Percentiles rank a stretch among this genome's conserved stretches.
phyloP scores from a whole-genome alignment of 2,113 vertebrate genomes.

The Sula dactylatra region DNA sequence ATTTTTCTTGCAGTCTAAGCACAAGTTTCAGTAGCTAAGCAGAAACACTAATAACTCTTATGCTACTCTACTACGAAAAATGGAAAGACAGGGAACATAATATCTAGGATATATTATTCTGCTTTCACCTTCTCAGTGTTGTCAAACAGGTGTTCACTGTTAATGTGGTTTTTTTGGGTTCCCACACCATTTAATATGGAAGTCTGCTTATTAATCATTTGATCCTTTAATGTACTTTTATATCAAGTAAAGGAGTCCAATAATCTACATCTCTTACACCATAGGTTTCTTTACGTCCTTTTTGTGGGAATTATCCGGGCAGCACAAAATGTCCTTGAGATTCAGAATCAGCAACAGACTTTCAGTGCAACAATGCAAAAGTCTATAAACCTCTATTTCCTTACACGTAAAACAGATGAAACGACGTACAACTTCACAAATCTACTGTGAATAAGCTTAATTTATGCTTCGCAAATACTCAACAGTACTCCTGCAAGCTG shows the following conservation, averaged over 20 bases:
- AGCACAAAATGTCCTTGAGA: neutral
- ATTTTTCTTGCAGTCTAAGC: neutral
- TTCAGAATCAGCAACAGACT: neutral
- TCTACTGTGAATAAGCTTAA: neutral
- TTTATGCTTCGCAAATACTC: neutral
- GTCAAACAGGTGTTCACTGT: neutral
- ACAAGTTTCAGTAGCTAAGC: neutral
- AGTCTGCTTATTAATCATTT: neutral
- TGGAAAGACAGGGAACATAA: neutral
- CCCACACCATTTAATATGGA: neutral
- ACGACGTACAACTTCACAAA: neutral
- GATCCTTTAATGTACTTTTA: neutral
- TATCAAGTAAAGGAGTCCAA: neutral
- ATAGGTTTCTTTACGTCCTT: neutral
- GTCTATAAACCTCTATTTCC: neutral
- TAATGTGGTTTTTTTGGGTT: neutral
- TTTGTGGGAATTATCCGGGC: neutral
- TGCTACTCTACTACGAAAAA: neutral
- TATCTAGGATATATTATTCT: neutral
- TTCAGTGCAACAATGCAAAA: neutral
- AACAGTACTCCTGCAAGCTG: neutral
- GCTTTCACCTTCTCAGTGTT: neutral
- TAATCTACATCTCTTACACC: neutral
- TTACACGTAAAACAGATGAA: neutral
- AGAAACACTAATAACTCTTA: neutral